These are phyloP conservation scores for Acipenser transmontanus DNA, from an alignment of 2,797 vertebrate genomes.

Conservation along the genomic window DNA sequence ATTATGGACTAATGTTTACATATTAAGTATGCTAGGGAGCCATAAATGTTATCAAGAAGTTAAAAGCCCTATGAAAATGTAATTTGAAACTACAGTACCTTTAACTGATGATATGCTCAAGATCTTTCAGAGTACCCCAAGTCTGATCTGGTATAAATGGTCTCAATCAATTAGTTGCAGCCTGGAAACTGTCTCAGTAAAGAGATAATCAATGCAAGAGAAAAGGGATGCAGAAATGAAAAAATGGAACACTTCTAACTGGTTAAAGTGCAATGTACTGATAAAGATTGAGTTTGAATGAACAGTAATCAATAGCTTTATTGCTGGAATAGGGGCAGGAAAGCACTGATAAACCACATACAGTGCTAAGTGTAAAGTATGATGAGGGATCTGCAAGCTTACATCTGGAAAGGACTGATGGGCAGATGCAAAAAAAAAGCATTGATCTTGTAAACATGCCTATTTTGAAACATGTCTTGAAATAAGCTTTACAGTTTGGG, in stretches of 20 bases:
- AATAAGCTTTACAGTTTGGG: no score
- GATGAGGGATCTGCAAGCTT: no score
- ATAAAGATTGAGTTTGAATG: background rate
- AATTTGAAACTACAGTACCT: no score
- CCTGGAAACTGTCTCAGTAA: background rate
- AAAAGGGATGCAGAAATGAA: background rate
- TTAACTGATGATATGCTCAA: background rate
- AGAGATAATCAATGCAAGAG: background rate
- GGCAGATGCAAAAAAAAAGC: no score
- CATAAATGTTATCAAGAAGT: no score
- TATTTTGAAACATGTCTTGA: no score
- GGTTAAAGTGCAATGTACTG: background rate
- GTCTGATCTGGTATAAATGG: background rate
- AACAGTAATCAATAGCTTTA: background rate
- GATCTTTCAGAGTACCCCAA: background rate
- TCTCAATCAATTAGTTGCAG: background rate
- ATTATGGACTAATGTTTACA: no score
- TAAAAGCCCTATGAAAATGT: no score
- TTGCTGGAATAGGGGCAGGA: background rate
- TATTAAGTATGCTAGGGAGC: no score
- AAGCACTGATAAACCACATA: background rate
- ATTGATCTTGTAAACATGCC: no score
- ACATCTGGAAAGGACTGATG: no score
- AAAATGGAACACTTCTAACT: background rate
- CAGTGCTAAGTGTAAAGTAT: background rate